Conservation (phyloP, 2,113 vertebrate species). For the Nyctereutes procyonoides region DNA sequence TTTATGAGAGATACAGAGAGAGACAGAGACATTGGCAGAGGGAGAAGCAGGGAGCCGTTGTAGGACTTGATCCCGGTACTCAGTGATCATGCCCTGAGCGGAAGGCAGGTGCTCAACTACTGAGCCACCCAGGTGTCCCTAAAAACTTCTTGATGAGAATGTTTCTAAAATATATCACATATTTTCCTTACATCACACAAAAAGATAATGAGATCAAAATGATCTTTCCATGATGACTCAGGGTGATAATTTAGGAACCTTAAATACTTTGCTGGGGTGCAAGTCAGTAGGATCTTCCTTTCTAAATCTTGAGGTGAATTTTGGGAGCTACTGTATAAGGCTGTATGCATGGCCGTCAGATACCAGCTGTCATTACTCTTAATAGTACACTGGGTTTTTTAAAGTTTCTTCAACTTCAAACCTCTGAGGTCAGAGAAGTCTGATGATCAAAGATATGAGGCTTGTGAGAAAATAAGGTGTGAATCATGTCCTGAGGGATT, state of each 20-base stretch:
- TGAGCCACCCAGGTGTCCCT: not conserved
- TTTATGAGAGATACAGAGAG: no score
- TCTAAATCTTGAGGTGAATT: not conserved
- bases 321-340: not conserved
- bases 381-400: not conserved
- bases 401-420: constrained; percentile 52
- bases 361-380: not conserved
- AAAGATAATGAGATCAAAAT: constrained; percentile 39
- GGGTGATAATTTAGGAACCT: constrained; percentile 38
- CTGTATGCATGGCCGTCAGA: constrained; percentile 38
- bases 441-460: constrained; percentile 62
- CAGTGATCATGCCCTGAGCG: not conserved
- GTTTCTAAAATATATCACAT: constrained; percentile 43
- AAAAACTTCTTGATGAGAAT: constrained; percentile 11
- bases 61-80: not conserved
- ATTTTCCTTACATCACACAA: not conserved
- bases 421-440: constrained; percentile 46
- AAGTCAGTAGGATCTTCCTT: constrained; percentile 43
- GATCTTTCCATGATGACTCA: constrained; percentile 26
- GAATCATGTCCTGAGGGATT: constrained; percentile 34
- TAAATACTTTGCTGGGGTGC: not conserved
- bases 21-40: no score
- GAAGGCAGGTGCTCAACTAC: not conserved
- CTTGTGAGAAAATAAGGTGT: constrained; percentile 63
- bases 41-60: no score